Conservation (phyloP, 2,113 vertebrate genomes). For the Amphilophus citrinellus region DNA sequence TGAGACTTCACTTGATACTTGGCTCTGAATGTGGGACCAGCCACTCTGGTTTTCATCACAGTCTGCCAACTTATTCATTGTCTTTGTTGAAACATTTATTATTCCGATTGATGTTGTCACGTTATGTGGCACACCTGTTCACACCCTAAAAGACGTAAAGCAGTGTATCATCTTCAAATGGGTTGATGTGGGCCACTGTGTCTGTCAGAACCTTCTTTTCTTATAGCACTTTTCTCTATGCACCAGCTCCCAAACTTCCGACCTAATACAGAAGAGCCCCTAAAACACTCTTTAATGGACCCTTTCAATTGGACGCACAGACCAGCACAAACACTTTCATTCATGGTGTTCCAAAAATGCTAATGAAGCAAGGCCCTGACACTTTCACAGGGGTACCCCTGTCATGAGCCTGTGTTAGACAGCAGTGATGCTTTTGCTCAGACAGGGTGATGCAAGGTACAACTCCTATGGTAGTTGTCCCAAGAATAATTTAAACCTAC, state of each 20-base stretch:
- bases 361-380: slow-evolving; percentile 70
- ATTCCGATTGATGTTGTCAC: slow-evolving; percentile 3
- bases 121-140: slow-evolving; percentile 31
- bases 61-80: slow-evolving; percentile 5
- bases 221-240: slow-evolving; percentile 16
- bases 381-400: slow-evolving; percentile 73
- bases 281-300: slow-evolving; percentile 77
- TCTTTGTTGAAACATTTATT: slow-evolving; percentile 28
- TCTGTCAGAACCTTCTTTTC: slow-evolving; percentile 1
- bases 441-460: slow-evolving; percentile 54
- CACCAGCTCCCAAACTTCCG: slow-evolving; percentile 64
- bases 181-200: slow-evolving; percentile 12
- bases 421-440: slow-evolving; percentile 46
- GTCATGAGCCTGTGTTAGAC: slow-evolving; percentile 61
- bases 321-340: slow-evolving; percentile 78
- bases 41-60: slow-evolving; percentile 17
- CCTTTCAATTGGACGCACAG: slow-evolving; percentile 65
- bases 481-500: slow-evolving; percentile 34
- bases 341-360: slow-evolving; percentile 79
- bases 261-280: slow-evolving; percentile 47
- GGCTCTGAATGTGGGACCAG: slow-evolving; percentile 31
- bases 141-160: slow-evolving; percentile 10
- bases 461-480: slow-evolving; percentile 33
- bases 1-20: slow-evolving; percentile 36
- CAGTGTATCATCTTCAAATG: slow-evolving; percentile 19